Evolutionary conservation across 2,797 vertebrate genomes (phyloP).

Genomic region (Melopsittacus undulatus): DNA sequence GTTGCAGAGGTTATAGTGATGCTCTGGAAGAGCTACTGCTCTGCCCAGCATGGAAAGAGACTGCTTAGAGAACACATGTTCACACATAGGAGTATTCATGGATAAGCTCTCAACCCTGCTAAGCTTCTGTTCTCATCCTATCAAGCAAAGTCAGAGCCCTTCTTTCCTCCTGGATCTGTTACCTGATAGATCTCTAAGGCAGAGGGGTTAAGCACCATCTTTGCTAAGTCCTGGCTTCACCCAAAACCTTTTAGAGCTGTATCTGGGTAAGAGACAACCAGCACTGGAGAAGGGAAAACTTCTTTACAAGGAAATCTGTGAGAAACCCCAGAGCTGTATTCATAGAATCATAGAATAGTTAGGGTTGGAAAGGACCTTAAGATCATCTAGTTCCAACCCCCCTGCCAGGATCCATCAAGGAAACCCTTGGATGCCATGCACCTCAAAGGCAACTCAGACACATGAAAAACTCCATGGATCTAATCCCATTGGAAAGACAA

Average conservation of each 20-base stretch:
- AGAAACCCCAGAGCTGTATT: not conserved
- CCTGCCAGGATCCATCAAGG: not conserved
- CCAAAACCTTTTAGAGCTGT: not conserved
- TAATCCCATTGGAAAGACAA: not conserved
- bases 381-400: no score
- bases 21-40: not conserved
- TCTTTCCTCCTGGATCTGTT: not conserved
- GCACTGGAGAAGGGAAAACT: not conserved
- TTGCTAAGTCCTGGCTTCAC: not conserved
- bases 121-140: not conserved
- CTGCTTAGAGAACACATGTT: not conserved
- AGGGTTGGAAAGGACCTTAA: no score
- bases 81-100: not conserved
- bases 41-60: not conserved
- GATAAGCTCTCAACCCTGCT: not conserved
- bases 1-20: not conserved
- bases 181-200: not conserved
- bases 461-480: not conserved
- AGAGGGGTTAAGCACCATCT: not conserved
- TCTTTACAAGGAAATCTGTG: not conserved
- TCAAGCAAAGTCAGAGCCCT: not conserved
- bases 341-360: no score
- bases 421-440: not conserved
- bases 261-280: not conserved
- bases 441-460: not conserved